These are phyloP conservation scores for Tachina lurida DNA, from an alignment of 2,888 invertebrate species.

Conservation along the genomic window DNA sequence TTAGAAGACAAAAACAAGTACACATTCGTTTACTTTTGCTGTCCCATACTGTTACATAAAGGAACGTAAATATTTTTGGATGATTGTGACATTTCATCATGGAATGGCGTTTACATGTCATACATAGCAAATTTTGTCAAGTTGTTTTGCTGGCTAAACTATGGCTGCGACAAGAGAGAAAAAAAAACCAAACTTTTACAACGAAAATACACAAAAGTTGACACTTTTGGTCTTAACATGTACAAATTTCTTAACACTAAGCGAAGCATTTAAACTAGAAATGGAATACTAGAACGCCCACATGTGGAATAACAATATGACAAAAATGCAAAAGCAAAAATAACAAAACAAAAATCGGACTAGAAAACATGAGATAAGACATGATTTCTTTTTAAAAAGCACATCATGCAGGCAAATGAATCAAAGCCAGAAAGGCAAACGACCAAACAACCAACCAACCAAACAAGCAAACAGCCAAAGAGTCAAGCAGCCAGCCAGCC, in stretches of 20 bases:
- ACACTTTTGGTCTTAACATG: constrained; percentile 70
- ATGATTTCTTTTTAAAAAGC: constrained; percentile 61
- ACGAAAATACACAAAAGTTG: constrained; percentile 63
- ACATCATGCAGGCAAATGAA: constrained; percentile 65
- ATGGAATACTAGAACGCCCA: constrained; percentile 66
- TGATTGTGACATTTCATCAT: constrained; percentile 80
- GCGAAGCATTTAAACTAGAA: constrained; percentile 68
- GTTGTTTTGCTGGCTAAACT: constrained; percentile 49
- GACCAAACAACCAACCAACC: constrained; percentile 26
- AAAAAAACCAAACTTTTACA: constrained; percentile 1
- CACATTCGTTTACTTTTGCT: constrained; percentile 1
- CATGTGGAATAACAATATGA: constrained; percentile 55
- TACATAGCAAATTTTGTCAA: constrained; percentile 69
- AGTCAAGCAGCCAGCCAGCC: neutral
- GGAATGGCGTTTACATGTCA: constrained; percentile 81
- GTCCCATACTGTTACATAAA: constrained; percentile 16
- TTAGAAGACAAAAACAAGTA: constrained; percentile 15
- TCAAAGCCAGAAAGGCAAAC: constrained; percentile 53
- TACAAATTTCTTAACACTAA: constrained; percentile 70
- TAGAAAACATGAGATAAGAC: constrained; percentile 66
- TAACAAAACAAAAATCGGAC: constrained; percentile 15
- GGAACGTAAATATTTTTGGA: constrained; percentile 49
- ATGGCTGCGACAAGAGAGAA: constrained; percentile 17
- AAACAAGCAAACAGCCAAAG: neutral
- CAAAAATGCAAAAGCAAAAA: constrained; percentile 8